Base-by-base conservation (phyloP, 2,113 vertebrate genomes). In the Lynx canadensis region DNA sequence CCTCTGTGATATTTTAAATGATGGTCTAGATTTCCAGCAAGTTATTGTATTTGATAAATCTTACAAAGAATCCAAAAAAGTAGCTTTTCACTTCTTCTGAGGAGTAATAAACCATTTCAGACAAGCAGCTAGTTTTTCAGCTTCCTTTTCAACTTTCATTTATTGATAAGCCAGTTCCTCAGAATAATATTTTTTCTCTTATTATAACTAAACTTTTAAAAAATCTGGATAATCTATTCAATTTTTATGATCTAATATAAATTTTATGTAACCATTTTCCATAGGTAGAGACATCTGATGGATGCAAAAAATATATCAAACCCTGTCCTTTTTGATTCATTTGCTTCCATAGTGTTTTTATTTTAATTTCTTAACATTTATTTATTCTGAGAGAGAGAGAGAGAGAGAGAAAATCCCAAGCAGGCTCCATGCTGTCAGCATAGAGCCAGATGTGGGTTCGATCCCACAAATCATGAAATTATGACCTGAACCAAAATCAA, bases 161-260 rank as follows among this genome's bases (percentile, higher is more conserved):
- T 92, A 60, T 48, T 97, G 81, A 74, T 9, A 1, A 85, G n/a
- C 63, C 63, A 23, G 79, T 96, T 88, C 60, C 92, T 98, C 41
- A 73, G 48, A 52, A 97, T 84, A 95, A 69, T 94, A 92, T 91
- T 12, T 29, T 29, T 91, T 95, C 94, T 97, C 88, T 97, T 94
- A 55, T 4, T 4, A 80, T 52, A 76, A 57, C 31, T 48, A 86
- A 94, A 36, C 29, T 79, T 74, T 21, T 48, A 4, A 23, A 31
- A 92, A 95, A 82, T 7, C 11, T 92, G 31, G 19, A 45, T 76
- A 76, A 12, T 71, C 2, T 69, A 52, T 19, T 89, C 78, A 81
- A 0, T 93, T 91, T 95, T 63, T 80, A 3, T 92, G 66, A 68
- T 60, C 45, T 86, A 68, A 69, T 50, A 25, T 45, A 86, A 76